phyloP scores from a whole-genome alignment of 2,113 vertebrate species.

The Pangasianodon gigas region DNA sequence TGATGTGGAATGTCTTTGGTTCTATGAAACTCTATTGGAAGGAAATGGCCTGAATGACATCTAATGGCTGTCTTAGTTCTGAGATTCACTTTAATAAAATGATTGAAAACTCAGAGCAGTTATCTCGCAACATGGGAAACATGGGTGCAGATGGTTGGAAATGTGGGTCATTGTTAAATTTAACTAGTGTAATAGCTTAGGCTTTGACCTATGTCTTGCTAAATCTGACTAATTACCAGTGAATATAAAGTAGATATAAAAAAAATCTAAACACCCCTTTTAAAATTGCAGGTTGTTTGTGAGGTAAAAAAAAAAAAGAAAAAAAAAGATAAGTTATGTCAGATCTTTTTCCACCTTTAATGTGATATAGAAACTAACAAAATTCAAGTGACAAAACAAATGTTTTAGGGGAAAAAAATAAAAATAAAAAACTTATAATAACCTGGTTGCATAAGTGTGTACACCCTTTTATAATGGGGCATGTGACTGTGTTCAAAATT shows the following conservation, averaged over 20 bases:
- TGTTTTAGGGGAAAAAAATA: neutral
- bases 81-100: neutral
- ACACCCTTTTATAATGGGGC: neutral
- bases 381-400: neutral
- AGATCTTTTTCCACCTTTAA: neutral
- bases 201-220: neutral
- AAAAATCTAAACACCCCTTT: neutral
- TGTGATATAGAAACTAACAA: neutral
- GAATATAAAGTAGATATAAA: neutral
- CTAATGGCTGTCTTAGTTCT: neutral
- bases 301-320: too few relatives aligned
- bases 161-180: neutral
- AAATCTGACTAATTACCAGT: neutral
- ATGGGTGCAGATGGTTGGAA: neutral
- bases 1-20: neutral
- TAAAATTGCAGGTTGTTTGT: too few relatives aligned
- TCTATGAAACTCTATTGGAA: neutral
- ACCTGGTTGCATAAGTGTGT: neutral
- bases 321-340: neutral
- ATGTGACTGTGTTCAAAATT: neutral
- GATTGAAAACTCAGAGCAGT: neutral
- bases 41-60: neutral
- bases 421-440: neutral
- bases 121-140: neutral
- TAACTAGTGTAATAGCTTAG: neutral